Evolutionary conservation across 2,113 vertebrate genomes (phyloP), one percentile per base, ranked within the genome.

Genomic region (Danio rerio): DNA sequence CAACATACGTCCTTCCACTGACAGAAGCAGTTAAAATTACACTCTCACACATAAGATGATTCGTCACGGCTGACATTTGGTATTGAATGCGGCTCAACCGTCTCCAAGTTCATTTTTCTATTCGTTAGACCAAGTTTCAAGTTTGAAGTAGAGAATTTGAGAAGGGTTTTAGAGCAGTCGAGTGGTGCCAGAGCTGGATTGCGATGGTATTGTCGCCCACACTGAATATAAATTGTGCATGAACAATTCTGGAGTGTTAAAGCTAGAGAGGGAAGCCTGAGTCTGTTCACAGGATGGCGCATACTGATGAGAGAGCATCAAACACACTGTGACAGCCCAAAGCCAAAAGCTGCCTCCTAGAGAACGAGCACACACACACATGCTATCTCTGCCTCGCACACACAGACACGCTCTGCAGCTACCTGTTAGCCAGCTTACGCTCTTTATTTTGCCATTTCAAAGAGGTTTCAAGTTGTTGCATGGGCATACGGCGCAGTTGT

Each of bases 291-390:
- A 65, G 81, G 50, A 83, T 66, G 65, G 71, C 40, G 45, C 58
- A 75, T 52, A 45, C 71, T 86, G 85, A 77, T 31, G 78, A 70
- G 63, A 80, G 73, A 70, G 81, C 81, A 75, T 68, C 72, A 80
- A 83, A 86, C 71, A 47, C 47, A 55, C 77, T 62, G 59, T 80
- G 84, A 86, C 81, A 77, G 74, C 61, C 58, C 69, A 75, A 63
- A 83, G 77, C 40, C 52, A 31, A 76, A 61, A 75, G 70, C 69
- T 56, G 81, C 74, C 76, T 61, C 53, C 78, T 77, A 63, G 50
- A 78, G 49, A 53, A 53, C 18, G 6, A 50, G 45, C 11, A 40
- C 63, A 62, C 56, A 40, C 65, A 65, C 66, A 40, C 56, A 65
- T 55, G 18, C 61, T 50, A 31, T 80, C 62, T 74, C 78, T 49